Evolutionary conservation across 2,797 vertebrate species (phyloP).

Genomic region (Paramormyrops hopkinsi): DNA sequence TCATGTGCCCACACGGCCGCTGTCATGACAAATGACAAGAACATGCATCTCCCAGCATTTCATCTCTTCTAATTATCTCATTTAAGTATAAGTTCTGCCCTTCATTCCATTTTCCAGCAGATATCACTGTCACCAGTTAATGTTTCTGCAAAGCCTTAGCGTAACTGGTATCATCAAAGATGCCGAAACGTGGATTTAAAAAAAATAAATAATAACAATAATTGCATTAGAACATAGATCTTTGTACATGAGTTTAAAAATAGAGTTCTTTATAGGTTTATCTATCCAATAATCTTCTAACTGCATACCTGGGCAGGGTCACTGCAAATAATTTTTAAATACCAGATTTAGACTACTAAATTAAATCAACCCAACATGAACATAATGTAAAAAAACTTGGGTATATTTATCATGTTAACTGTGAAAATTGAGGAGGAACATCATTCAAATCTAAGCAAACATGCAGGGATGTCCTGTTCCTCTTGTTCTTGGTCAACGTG

Average conservation of each 20-base stretch:
- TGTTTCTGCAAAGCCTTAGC: not conserved
- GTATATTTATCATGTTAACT: not conserved
- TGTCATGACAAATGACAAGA: not conserved
- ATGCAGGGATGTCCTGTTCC: not conserved
- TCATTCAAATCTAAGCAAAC: not conserved
- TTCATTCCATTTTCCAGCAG: not conserved
- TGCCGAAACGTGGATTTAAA: not conserved
- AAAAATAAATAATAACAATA: not conserved
- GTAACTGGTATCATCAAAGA: not conserved
- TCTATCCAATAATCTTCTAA: not conserved
- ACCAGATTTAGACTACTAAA: not conserved
- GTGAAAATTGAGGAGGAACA: not conserved
- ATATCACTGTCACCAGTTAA: not conserved
- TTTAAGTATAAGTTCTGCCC: not conserved
- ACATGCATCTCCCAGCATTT: not conserved
- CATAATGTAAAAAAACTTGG: not conserved
- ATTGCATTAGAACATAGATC: not conserved
- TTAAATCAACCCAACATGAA: not conserved
- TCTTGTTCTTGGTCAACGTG: not conserved
- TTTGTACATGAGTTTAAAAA: not conserved
- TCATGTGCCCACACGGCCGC: not conserved
- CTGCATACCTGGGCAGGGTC: not conserved
- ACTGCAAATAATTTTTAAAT: not conserved
- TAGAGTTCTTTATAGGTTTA: not conserved
- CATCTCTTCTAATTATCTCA: not conserved